Evolutionary conservation across 2,888 invertebrate species (phyloP).

Genomic region (Liopterus haemorrhoidalis): DNA sequence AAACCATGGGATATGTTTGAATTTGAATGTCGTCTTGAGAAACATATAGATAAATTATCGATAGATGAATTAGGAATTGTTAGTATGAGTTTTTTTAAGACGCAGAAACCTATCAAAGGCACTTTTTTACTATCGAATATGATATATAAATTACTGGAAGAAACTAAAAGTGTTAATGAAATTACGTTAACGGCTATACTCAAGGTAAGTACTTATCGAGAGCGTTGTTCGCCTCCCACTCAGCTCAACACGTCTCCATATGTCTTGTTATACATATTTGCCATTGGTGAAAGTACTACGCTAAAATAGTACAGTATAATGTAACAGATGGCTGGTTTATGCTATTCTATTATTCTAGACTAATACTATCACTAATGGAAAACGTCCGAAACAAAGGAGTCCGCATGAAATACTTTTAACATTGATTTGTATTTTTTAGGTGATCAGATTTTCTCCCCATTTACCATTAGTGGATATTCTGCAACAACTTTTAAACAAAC

Average conservation of each 20-base stretch:
- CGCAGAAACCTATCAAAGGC: slow-evolving; percentile 56
- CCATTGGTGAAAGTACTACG: neutral
- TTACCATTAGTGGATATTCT: slow-evolving; percentile 46
- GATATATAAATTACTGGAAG: slow-evolving; percentile 46
- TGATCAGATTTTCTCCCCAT: slow-evolving; percentile 55
- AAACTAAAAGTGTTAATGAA: slow-evolving; percentile 54
- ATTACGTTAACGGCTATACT: slow-evolving; percentile 61
- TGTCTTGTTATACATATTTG: no score
- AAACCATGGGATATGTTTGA: slow-evolving; percentile 56
- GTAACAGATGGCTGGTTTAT: slow-evolving; percentile 3
- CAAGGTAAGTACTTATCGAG: slow-evolving; percentile 44
- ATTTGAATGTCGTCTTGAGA: slow-evolving; percentile 54
- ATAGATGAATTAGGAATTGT: slow-evolving; percentile 65
- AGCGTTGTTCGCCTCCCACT: slow-evolving; percentile 2
- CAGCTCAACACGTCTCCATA: no score
- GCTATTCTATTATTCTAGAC: neutral
- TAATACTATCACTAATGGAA: neutral
- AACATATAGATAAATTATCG: slow-evolving; percentile 51
- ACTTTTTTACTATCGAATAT: slow-evolving; percentile 46
- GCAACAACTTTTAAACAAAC: slow-evolving; percentile 49
- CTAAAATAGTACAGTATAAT: neutral
- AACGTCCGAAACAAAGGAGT: neutral
- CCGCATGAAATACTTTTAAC: neutral
- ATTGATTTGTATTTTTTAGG: slow-evolving; percentile 33
- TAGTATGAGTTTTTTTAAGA: slow-evolving; percentile 74